Evolutionary conservation across 2,888 invertebrate genomes (phyloP).

Genomic region (Tryphoninae sp.): DNA sequence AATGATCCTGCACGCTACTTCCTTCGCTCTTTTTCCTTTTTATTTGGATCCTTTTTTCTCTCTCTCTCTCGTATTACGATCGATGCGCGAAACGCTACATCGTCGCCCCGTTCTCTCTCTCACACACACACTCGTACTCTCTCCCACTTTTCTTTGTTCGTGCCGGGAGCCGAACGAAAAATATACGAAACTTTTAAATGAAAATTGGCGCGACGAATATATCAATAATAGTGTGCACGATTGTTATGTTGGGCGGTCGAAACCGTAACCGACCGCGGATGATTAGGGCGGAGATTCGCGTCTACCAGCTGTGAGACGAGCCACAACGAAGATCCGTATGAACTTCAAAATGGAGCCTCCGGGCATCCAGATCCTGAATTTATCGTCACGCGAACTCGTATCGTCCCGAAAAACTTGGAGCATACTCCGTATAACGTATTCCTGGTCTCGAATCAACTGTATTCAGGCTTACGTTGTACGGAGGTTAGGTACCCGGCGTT

Average conservation of each 20-base stretch:
- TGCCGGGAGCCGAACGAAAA: background rate
- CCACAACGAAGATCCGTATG: background rate
- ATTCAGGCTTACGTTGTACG: background rate
- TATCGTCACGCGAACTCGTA: slow-evolving; percentile 6
- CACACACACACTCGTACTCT: background rate
- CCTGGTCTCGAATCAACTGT: background rate
- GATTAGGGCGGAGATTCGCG: background rate
- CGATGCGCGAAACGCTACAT: background rate
- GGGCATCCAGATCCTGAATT: slow-evolving; percentile 34
- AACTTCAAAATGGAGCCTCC: slow-evolving; percentile 44
- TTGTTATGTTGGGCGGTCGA: background rate
- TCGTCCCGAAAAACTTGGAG: background rate
- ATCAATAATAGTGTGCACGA: background rate
- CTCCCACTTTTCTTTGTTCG: background rate
- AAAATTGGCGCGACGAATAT: background rate
- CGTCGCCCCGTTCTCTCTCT: background rate
- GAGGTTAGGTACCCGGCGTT: slow-evolving; percentile 46
- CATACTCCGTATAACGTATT: slow-evolving; percentile 12
- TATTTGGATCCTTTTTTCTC: background rate
- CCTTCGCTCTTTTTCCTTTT: background rate
- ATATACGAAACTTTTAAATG: background rate
- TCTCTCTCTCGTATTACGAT: background rate
- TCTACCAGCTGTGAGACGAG: slow-evolving; percentile 45
- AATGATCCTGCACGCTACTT: slow-evolving; percentile 26
- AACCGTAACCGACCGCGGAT: background rate